Evolutionary conservation across 2,113 vertebrate genomes (phyloP).

Genomic region (Anhinga rufa): DNA sequence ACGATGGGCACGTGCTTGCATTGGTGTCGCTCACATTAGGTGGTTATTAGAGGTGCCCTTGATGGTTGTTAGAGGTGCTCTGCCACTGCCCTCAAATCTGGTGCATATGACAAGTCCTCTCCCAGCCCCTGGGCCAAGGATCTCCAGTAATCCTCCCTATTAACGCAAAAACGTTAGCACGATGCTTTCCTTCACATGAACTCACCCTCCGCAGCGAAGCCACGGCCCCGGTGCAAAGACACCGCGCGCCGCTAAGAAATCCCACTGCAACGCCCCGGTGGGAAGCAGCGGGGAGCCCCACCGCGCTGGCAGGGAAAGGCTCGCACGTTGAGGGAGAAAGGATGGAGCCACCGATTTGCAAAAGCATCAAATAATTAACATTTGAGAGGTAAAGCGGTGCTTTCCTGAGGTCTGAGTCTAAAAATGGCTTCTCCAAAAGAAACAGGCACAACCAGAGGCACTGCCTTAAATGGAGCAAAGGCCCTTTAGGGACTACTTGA

Average conservation of each 20-base stretch:
- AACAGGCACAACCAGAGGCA: not conserved
- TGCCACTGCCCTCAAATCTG: not conserved
- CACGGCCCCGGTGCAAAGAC: not conserved
- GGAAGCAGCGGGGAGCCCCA: not conserved
- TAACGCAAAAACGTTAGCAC: not conserved
- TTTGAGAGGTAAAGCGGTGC: not conserved
- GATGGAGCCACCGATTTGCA: not conserved
- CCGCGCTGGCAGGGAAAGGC: not conserved
- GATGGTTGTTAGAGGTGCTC: not conserved
- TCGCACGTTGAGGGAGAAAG: not conserved
- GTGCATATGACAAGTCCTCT: not conserved
- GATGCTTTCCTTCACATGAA: not conserved
- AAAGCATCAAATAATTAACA: not conserved
- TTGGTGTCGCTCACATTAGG: too few species aligned
- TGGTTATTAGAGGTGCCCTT: not conserved
- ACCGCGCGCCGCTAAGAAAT: not conserved
- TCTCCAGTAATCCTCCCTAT: not conserved
- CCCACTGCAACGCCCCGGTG: too few species aligned
- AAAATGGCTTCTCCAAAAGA: not conserved
- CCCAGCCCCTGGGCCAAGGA: not conserved
- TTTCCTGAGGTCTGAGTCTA: not conserved
- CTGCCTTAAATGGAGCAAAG: not conserved
- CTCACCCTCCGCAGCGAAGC: not conserved
- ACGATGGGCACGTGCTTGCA: fast-evolving
- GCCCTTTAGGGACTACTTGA: not conserved